Evolutionary conservation across 2,888 invertebrate genomes (phyloP), one percentile per base, ranked within the genome.

Genomic region (Yponomeuta plumbellus): DNA sequence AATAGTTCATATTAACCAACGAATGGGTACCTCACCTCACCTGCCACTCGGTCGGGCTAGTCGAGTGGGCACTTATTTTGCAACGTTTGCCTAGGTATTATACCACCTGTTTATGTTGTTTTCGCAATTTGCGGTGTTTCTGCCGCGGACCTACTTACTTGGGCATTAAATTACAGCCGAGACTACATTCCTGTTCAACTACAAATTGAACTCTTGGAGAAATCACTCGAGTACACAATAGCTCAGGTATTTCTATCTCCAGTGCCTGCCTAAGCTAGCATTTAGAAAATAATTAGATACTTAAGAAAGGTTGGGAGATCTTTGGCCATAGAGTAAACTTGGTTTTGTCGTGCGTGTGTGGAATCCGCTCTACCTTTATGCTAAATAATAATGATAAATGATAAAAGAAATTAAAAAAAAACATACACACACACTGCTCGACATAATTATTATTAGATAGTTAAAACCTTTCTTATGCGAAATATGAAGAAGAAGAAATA

Each of bases 1-100:
- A 80, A 81, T 83, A 80, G 44, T 71, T 72, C 70, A 74, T 72
- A 76, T 78, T 73, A 70, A 71, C 77, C 74, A 77, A 78, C 75
- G 72, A 70, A 71, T 75, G 59, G 59, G 21, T 13, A 23, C 75
- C 69, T 68, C 34, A 34, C 34, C 34, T 34, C 34, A 68, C 70
- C 70, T 68, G 69, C 68, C 69, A 73, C 69, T 73, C 70, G 71
- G 71, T 73, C 70, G 80, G 75, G 79, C 80, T 76, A 74, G 71
- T 73, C 79, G 78, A 52, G 10, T 13, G 44, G 17, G 17, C 44
- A 52, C 75, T 75, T 74, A 70, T 78, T 82, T 80, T 81, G 65
- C 59, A 64, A 70, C 66, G 66, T 70, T 69, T 66, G 57, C 39
- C 23, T 39, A 66, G 23, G 61, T 66, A 52, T n/a, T 1, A n/a